Base-by-base conservation (phyloP, 2,888 invertebrate species). In the Dryococelus australis region DNA sequence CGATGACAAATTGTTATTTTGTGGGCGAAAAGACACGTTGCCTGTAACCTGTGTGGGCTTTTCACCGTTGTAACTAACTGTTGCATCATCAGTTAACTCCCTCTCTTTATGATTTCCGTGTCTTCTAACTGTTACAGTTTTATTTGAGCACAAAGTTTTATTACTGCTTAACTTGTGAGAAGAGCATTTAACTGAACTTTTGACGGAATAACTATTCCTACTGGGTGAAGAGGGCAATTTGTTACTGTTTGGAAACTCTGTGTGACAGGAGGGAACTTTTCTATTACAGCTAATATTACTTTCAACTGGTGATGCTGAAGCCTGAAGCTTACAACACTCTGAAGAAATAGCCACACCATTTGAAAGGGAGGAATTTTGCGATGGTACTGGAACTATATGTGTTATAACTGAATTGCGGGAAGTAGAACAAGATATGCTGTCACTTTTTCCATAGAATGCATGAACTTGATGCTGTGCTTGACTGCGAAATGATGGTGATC, bases 401-500 rank as follows among this genome's bases (percentile, higher is more conserved):
- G 89, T 92, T 53, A 92, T 89, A 26, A 92, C 92, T n/a, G 92
- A 92, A 0, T 91, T 92, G 86, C 92, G 90, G 4, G 92, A 92
- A 79, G 92, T 92, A 89, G 92, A 92, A 90, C 92, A 91, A 89
- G 92, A 92, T 43, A 92, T 90, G 88, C 92, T 92, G 86, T 91
- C 92, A 89, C 92, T 92, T 88, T 92, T 92, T 27, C 92, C 92
- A 51, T 84, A 35, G 20, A 65, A 78, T 6, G 88, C 86, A 43
- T 81, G 53, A 0, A 86, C 87, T 16, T 86, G 53, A 87, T 92
- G 90, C 27, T 92, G 92, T 51, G 92, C 92, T 79, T 92, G 92
- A 89, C 92, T 92, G 20, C 85, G 88, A 28, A 84, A 83, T 9
- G 88, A 88, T 10, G 92, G 92, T 87, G 92, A 92, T 87, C 92